Percentiles rank a stretch among this genome's conserved stretches.
Evolutionary conservation across 1,140 invertebrate genomes (phyloP).

Genomic region (Lysiphlebus fabarum): DNA sequence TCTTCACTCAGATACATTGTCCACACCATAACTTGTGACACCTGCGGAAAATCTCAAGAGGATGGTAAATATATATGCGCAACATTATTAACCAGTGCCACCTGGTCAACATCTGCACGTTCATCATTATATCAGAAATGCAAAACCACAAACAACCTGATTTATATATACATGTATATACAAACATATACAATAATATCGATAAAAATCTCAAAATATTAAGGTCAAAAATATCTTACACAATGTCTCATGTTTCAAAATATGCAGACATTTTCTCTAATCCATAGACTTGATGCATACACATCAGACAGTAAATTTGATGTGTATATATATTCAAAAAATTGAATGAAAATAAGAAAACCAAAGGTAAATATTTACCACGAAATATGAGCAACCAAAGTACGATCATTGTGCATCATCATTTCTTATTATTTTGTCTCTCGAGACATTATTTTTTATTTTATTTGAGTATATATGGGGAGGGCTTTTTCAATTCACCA

Average conservation of each 20-base stretch:
- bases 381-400: conserved; percentile 25
- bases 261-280: no score
- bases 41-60: conserved; percentile 22
- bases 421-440: neutral
- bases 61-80: neutral
- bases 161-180: no score
- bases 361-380: conserved; percentile 24
- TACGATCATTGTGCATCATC: neutral
- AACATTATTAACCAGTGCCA: neutral
- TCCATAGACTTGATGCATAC: no score
- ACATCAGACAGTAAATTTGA: neutral
- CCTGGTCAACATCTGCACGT: neutral
- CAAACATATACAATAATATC: no score
- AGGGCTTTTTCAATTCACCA: no score
- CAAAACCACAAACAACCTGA: neutral
- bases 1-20: conserved; percentile 10
- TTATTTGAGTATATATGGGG: no score
- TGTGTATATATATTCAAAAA: conserved; percentile 7
- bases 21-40: conserved; percentile 17
- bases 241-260: no score
- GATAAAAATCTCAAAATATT: no score
- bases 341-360: conserved; percentile 17
- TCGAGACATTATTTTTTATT: no score
- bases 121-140: neutral
- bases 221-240: no score